phyloP scores from a whole-genome alignment of 1,140 invertebrate genomes.

The Globodera ellingtonae region DNA sequence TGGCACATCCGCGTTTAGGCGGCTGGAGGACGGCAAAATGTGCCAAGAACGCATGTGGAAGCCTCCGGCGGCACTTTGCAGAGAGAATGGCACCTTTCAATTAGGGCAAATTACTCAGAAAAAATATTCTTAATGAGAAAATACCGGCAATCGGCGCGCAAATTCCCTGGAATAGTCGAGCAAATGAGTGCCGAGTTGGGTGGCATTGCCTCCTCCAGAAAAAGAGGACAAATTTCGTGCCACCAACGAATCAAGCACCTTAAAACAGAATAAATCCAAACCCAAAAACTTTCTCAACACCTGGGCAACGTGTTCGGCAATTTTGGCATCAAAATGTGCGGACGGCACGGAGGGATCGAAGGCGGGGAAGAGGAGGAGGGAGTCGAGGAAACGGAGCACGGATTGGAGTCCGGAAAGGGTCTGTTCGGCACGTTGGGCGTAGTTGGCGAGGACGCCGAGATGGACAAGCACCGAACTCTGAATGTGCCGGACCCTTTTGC shows the following conservation, averaged over 20 bases:
- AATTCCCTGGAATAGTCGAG: conserved; percentile 43
- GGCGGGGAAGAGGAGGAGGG: conserved; percentile 46
- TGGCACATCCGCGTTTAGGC: background rate
- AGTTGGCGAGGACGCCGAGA: conserved; percentile 54
- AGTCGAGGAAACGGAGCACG: conserved; percentile 51
- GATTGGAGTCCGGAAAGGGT: conserved; percentile 47
- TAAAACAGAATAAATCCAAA: background rate
- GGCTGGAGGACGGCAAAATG: background rate
- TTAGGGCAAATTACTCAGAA: background rate
- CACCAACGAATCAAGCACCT: conserved; percentile 35
- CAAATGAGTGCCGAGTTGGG: conserved; percentile 29
- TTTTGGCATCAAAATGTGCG: conserved; percentile 55
- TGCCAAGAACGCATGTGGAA: conserved; percentile 47
- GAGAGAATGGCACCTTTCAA: conserved; percentile 35
- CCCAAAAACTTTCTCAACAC: background rate
- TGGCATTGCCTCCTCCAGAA: conserved; percentile 43
- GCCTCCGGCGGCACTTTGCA: conserved; percentile 40
- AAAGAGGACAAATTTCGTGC: conserved; percentile 40
- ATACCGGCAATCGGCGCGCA: conserved; percentile 37
- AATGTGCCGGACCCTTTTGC: no score
- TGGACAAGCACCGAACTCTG: conserved; percentile 50
- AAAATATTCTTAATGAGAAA: background rate
- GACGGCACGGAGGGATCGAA: conserved; percentile 37
- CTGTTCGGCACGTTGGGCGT: conserved; percentile 49
- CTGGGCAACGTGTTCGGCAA: conserved; percentile 53